A percentile compares a stretch with the other conserved stretches of the same genome.
Conservation (phyloP, 2,888 invertebrate genomes). For the Willowsia nigromaculata region DNA sequence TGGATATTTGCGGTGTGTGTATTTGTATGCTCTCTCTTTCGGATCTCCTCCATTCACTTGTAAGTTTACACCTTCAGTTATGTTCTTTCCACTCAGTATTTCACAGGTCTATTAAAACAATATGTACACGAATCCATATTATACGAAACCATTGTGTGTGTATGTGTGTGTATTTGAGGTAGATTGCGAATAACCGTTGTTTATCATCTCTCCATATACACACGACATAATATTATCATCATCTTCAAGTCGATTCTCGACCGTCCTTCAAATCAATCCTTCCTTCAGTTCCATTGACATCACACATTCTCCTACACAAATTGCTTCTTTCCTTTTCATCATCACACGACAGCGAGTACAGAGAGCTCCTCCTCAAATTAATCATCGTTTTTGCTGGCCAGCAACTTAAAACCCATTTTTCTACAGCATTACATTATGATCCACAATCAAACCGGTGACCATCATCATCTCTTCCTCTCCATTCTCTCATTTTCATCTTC, state of each 20-base stretch:
- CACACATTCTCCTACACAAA: neutral
- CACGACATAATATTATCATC: too few species aligned
- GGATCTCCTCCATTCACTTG: neutral
- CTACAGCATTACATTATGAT: neutral
- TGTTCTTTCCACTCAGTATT: neutral
- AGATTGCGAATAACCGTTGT: neutral
- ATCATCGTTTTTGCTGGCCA: neutral
- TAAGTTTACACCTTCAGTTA: neutral
- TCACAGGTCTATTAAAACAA: neutral
- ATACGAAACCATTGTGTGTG: neutral
- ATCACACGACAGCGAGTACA: too few species aligned
- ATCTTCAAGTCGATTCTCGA: constrained; percentile 7
- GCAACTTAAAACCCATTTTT: neutral
- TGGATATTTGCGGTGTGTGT: too few species aligned
- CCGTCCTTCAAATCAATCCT: constrained; percentile 27
- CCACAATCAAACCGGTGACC: neutral
- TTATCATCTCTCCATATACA: neutral
- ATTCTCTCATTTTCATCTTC: neutral
- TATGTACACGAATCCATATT: neutral
- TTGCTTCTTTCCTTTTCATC: neutral
- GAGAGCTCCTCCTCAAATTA: too few species aligned
- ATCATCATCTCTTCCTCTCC: neutral
- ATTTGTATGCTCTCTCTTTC: too few species aligned
- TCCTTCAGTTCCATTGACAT: neutral
- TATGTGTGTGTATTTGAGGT: too few species aligned